These are phyloP conservation scores for Diaphora mendica DNA, from an alignment of 2,888 invertebrate species.

Conservation along the genomic window DNA sequence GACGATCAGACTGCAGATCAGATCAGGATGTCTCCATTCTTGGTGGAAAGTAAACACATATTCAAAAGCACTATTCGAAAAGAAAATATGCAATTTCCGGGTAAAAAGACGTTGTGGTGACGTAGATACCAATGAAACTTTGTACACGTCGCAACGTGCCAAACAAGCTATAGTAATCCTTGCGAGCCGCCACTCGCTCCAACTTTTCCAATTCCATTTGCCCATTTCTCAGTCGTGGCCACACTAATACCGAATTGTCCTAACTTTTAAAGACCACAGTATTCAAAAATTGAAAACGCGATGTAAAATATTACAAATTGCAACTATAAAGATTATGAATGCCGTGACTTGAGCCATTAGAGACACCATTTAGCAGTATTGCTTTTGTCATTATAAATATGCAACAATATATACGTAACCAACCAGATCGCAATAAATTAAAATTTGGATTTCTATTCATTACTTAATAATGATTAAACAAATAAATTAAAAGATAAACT, in stretches of 20 bases:
- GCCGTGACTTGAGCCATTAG: conserved; percentile 46
- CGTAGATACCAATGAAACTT: conserved; percentile 60
- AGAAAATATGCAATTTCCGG: conserved; percentile 48
- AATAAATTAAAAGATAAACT: conserved; percentile 8
- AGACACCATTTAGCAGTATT: conserved; percentile 47
- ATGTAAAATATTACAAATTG: conserved; percentile 62
- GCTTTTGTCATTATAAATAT: conserved; percentile 33
- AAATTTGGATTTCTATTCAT: conserved; percentile 32
- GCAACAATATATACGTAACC: conserved; percentile 18
- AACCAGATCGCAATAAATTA: conserved; percentile 30
- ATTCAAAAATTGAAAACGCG: conserved; percentile 61
- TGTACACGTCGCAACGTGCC: conserved; percentile 66
- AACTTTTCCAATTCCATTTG: conserved; percentile 80
- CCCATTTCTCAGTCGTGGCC: conserved; percentile 71
- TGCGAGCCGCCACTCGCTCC: conserved; percentile 60
- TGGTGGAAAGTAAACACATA: conserved; percentile 37
- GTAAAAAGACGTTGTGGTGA: conserved; percentile 45
- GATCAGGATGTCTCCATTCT: conserved; percentile 36
- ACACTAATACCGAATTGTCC: conserved; percentile 69
- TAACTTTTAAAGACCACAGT: conserved; percentile 65
- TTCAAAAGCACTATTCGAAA: conserved; percentile 46
- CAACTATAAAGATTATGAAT: conserved; percentile 49
- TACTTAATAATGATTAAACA: conserved; percentile 22
- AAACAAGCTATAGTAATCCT: conserved; percentile 71
- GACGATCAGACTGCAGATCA: conserved; percentile 35